Conservation (phyloP, 35 echinoderm and acorn worm genomes). For the Heliocidaris erythrogramma region DNA sequence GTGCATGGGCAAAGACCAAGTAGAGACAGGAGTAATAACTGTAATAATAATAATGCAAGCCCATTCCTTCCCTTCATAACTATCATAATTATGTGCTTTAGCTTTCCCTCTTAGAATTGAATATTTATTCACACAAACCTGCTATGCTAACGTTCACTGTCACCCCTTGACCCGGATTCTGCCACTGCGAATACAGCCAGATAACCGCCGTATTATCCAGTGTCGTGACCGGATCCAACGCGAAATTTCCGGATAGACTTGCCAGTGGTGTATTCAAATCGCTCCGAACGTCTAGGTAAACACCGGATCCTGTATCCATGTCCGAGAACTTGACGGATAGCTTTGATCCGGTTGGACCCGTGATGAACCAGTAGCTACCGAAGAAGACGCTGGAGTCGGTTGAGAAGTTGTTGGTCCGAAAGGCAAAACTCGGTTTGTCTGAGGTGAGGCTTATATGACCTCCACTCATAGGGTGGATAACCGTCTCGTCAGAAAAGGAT, state of each 20-base stretch:
- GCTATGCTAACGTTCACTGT: slow-evolving; percentile 25
- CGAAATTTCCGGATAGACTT: slow-evolving; percentile 30
- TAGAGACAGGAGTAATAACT: too few relatives aligned
- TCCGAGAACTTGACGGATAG: neutral
- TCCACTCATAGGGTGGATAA: slow-evolving; percentile 1
- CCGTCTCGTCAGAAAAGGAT: neutral
- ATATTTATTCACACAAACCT: neutral
- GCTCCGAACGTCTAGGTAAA: slow-evolving; percentile 31
- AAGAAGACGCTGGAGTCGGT: neutral
- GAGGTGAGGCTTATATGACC: slow-evolving; percentile 23
- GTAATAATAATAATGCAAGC: too few relatives aligned
- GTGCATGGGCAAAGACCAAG: too few relatives aligned
- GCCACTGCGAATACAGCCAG: slow-evolving; percentile 33
- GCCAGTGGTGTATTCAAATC: neutral
- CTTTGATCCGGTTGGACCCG: neutral
- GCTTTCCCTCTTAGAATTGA: too few relatives aligned
- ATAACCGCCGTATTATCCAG: slow-evolving; percentile 29
- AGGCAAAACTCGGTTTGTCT: neutral
- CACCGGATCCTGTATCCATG: slow-evolving; percentile 20
- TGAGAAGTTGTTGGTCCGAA: slow-evolving; percentile 24
- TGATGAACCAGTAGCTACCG: slow-evolving; percentile 42
- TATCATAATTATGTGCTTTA: too few relatives aligned
- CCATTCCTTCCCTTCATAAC: too few relatives aligned
- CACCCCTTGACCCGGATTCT: neutral
- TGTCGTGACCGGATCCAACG: neutral